phyloP scores from a whole-genome alignment of 2,888 invertebrate genomes.

The Branchipolynoe longqiensis region DNA sequence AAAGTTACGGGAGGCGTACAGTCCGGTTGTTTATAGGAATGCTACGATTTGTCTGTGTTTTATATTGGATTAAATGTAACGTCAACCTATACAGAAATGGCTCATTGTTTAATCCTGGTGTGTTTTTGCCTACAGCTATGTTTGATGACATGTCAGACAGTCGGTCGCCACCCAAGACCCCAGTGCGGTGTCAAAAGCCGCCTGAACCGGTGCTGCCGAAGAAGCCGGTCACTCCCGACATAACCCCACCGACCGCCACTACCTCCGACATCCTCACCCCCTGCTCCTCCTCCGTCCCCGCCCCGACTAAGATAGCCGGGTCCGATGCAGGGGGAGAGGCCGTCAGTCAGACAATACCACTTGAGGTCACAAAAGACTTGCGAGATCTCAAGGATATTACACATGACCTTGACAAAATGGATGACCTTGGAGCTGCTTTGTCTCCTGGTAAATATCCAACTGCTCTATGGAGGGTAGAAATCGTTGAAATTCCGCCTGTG shows the following conservation, averaged over 20 bases:
- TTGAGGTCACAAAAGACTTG: conserved; percentile 10
- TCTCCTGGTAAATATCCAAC: conserved; percentile 73
- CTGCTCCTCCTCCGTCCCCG: background rate
- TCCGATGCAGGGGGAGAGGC: too few relatives aligned
- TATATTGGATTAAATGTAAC: too few relatives aligned
- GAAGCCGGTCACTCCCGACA: background rate
- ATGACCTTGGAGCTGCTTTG: conserved; percentile 71
- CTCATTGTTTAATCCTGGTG: too few relatives aligned
- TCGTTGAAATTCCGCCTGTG: too few relatives aligned
- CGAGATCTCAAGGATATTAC: conserved; percentile 41
- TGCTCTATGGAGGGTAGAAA: too few relatives aligned
- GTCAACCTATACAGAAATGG: too few relatives aligned
- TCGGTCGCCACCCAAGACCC: conserved; percentile 35
- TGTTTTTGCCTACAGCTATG: background rate
- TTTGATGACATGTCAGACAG: conserved; percentile 17
- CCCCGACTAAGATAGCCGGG: background rate
- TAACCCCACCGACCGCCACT: background rate
- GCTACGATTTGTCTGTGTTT: too few relatives aligned
- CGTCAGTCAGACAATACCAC: background rate
- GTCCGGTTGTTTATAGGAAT: too few relatives aligned
- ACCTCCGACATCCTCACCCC: too few relatives aligned
- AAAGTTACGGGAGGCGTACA: too few relatives aligned
- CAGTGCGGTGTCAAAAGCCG: too few relatives aligned
- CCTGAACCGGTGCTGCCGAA: background rate
- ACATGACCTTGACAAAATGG: conserved; percentile 51